Base-by-base conservation (phyloP, 2,797 vertebrate genomes). In the Lepus townsendii region DNA sequence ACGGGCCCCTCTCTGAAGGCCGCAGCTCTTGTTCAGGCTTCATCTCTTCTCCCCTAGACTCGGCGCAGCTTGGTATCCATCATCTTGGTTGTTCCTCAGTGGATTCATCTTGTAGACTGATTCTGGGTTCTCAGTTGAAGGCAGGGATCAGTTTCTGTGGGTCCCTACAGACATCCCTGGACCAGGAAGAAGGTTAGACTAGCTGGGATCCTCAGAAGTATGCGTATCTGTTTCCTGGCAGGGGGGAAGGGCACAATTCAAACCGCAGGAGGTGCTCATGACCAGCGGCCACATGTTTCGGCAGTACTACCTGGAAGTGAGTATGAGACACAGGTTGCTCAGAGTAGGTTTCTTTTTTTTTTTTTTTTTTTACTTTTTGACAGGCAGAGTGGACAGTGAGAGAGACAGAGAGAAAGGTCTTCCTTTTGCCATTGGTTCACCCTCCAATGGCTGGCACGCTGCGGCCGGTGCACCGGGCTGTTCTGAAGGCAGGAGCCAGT, bases 101-200 rank as follows among this genome's bases (percentile, higher is more conserved):
- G 75, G n/a, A 57, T 73, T 79, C 13, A 90, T 84, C 47, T 63
- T 84, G 4, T 32, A 38, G 60, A 22, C 66, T 71, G 71, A 88
- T 66, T 95, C 73, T 93, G 66, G 75, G 77, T 86, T 83, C 62
- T 85, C 38, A 32, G 20, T 62, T 86, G 47, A 95, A 94, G 38
- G 69, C 52, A 71, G 8, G 73, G 38, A 75, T 71, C 30, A 83
- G 47, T 52, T 96, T 91, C 76, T 93, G 8, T 50, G 89, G 42
- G 82, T 73, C 60, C 22, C 26, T 65, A 47, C 7, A 86, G 54
- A 27, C 27, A 72, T 42, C 88, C 22, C 24, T 72, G 71, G 50
- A 82, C 32, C 35, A 35, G 7, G 5, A 76, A 38, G 47, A 77
- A 94, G 47, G 90, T 62, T 11, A 77, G 79, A 35, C 72, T 83